These are phyloP conservation scores for Parnassius orleans DNA, from an alignment of 2,888 invertebrate genomes.

Conservation along the genomic window DNA sequence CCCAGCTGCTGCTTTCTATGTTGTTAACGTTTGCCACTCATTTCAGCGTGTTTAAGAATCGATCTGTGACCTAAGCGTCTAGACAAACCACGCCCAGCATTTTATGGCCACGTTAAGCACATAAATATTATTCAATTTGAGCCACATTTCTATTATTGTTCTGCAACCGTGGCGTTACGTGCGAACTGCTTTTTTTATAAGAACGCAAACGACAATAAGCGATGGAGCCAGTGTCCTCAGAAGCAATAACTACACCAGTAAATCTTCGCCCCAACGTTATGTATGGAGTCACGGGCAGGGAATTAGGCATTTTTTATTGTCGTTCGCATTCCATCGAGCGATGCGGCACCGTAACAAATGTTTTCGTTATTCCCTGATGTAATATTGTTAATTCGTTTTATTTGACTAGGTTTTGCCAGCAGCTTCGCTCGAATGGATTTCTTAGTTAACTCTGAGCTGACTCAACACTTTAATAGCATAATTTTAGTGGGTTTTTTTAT, in stretches of 20 bases:
- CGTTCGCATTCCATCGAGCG: slow-evolving; percentile 6
- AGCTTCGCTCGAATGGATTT: too few relatives aligned
- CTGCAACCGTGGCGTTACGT: neutral
- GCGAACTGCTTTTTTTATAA: neutral
- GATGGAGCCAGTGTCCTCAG: slow-evolving; percentile 30
- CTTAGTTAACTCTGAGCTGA: too few relatives aligned
- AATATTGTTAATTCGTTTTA: neutral
- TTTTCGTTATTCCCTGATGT: neutral
- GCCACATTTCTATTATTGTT: neutral
- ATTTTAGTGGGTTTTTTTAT: too few relatives aligned
- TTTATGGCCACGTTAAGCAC: neutral
- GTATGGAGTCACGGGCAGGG: slow-evolving; percentile 31
- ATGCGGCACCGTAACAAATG: slow-evolving; percentile 16
- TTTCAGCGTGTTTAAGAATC: too few relatives aligned
- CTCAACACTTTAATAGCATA: too few relatives aligned
- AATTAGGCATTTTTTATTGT: slow-evolving; percentile 28
- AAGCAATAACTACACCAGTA: slow-evolving; percentile 29
- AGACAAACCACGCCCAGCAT: neutral
- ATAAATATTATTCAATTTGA: slow-evolving; percentile 2
- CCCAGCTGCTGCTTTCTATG: too few relatives aligned
- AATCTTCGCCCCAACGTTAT: slow-evolving; percentile 32
- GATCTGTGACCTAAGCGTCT: too few relatives aligned
- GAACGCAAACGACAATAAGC: slow-evolving; percentile 27
- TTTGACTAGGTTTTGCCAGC: neutral
- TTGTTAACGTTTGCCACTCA: too few relatives aligned